Percentiles rank a stretch among this genome's conserved stretches.
These are phyloP conservation scores for Cheilinus undulatus DNA, from an alignment of 2,113 vertebrate genomes.

Conservation along the genomic window DNA sequence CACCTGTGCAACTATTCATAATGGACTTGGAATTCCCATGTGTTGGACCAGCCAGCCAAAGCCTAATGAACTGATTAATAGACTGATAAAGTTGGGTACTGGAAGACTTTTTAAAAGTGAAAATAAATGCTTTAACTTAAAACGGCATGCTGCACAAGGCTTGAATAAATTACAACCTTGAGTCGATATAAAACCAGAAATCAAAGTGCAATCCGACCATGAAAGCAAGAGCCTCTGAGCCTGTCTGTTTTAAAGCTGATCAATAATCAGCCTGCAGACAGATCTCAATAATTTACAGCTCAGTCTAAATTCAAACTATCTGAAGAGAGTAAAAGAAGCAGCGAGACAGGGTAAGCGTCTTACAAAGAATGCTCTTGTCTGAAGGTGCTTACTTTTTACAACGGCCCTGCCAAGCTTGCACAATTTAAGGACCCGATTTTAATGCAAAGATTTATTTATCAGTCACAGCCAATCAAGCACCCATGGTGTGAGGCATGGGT, in stretches of 20 bases:
- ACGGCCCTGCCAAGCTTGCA: conserved; percentile 13
- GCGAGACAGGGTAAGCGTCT: not conserved
- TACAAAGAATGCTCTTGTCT: conserved; percentile 2
- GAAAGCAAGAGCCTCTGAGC: conserved; percentile 52
- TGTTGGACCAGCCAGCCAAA: conserved; percentile 26
- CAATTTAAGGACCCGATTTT: conserved; percentile 24
- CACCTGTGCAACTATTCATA: conserved; percentile 43
- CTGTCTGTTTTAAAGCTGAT: conserved; percentile 65
- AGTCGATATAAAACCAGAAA: conserved; percentile 59
- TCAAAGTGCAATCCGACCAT: conserved; percentile 57
- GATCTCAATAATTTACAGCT: conserved; percentile 79
- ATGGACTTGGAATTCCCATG: not conserved
- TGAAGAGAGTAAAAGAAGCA: conserved; percentile 28
- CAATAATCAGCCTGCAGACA: conserved; percentile 77
- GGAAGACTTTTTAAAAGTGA: conserved; percentile 18
- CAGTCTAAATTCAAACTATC: conserved; percentile 41
- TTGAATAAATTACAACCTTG: conserved; percentile 46
- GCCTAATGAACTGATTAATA: conserved; percentile 38
- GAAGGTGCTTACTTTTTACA: conserved; percentile 12
- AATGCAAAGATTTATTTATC: conserved; percentile 40
- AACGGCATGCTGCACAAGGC: conserved; percentile 10
- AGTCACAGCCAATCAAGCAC: conserved; percentile 9
- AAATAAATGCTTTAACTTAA: conserved; percentile 29
- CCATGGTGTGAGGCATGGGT: not conserved
- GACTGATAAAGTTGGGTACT: conserved; percentile 28